Evolutionary conservation across 2,888 invertebrate genomes (phyloP).

Genomic region (Masnerella sp.): DNA sequence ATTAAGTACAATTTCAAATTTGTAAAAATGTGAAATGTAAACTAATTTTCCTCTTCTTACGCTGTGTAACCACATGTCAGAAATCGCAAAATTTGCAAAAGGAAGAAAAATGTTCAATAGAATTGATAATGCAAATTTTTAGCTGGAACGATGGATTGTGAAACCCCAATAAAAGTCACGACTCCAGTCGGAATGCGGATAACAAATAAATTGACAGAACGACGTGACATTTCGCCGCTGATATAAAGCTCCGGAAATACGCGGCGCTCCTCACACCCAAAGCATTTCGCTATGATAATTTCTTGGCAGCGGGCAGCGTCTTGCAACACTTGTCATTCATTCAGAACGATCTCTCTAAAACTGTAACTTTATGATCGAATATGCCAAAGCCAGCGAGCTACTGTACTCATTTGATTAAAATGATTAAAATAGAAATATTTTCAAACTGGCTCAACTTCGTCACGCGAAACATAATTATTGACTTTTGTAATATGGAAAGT

Average conservation of each 20-base stretch:
- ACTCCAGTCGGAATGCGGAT: conserved; percentile 29
- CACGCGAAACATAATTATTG: conserved; percentile 15
- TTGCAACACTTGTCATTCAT: conserved; percentile 50
- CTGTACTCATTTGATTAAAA: conserved; percentile 24
- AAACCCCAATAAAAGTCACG: too few relatives aligned
- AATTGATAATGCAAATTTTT: too few relatives aligned
- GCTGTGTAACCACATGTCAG: too few relatives aligned
- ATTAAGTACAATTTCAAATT: too few relatives aligned
- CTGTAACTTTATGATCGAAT: conserved; percentile 46
- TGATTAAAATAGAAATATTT: conserved; percentile 32
- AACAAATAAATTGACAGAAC: conserved; percentile 25
- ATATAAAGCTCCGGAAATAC: conserved; percentile 20
- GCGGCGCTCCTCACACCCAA: conserved; percentile 8
- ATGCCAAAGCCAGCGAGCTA: conserved; percentile 4
- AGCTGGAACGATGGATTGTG: too few relatives aligned
- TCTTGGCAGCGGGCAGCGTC: conserved; percentile 32
- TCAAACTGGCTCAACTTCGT: conserved; percentile 3
- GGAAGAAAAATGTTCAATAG: too few relatives aligned
- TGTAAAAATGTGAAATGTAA: too few relatives aligned
- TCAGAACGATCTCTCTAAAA: conserved; percentile 31
- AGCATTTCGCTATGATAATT: conserved; percentile 40
- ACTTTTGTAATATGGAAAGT: conserved; percentile 2
- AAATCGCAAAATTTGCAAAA: too few relatives aligned
- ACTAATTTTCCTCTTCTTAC: too few relatives aligned
- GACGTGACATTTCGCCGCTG: conserved; percentile 26